These are phyloP conservation scores for Aptenodytes patagonicus DNA, from an alignment of 2,113 vertebrate genomes.

Conservation along the genomic window DNA sequence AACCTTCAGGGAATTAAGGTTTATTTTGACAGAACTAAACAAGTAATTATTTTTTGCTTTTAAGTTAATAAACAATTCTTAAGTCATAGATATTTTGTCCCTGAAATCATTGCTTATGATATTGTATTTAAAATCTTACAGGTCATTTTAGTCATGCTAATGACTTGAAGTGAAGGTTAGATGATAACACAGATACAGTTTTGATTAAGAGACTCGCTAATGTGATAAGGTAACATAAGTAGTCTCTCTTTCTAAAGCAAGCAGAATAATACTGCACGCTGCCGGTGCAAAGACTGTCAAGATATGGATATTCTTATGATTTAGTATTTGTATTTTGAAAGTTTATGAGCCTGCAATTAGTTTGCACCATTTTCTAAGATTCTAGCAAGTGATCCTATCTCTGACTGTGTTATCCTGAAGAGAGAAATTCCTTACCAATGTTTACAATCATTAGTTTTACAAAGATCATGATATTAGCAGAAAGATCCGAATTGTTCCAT, in stretches of 20 bases:
- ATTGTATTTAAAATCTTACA: not conserved
- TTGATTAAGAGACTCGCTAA: not conserved
- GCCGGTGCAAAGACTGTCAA: not conserved
- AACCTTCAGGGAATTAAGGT: not conserved
- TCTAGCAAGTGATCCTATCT: not conserved
- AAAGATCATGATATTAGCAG: not conserved
- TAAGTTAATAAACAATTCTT: not conserved
- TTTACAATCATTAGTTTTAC: not conserved
- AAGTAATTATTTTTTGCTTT: not conserved
- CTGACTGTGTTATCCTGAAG: not conserved
- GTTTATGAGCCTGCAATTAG: not conserved
- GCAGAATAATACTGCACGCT: not conserved
- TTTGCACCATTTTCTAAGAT: not conserved
- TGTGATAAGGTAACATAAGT: not conserved
- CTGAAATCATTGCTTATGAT: not conserved
- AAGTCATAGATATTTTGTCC: not conserved
- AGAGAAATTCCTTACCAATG: not conserved
- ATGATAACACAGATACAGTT: not conserved
- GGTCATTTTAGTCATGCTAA: not conserved
- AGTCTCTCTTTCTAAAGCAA: not conserved
- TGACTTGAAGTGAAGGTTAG: not conserved
- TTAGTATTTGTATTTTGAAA: not conserved
- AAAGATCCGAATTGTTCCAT: not conserved
- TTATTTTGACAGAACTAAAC: not conserved
- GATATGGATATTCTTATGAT: not conserved